phyloP scores from a whole-genome alignment of 2,888 invertebrate genomes.

The Chrysopilus asiliformis region DNA sequence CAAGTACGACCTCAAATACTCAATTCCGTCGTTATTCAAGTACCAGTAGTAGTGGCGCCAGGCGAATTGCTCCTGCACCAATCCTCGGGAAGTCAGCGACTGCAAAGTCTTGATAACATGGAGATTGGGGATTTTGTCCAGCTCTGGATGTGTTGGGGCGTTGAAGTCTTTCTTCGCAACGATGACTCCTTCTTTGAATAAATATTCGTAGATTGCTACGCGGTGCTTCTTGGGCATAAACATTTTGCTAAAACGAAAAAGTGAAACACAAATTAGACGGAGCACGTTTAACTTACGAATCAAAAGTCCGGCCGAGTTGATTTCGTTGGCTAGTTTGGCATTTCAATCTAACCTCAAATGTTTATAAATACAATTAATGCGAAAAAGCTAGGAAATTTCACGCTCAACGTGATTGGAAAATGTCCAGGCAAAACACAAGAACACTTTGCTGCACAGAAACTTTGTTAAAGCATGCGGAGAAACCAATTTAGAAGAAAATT shows the following conservation, averaged over 20 bases:
- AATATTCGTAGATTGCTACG: conserved; percentile 90
- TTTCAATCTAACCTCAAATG: too few species aligned
- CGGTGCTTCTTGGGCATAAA: conserved; percentile 99
- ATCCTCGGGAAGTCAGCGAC: conserved; percentile 90
- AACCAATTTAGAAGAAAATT: too few species aligned
- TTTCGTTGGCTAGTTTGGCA: too few species aligned
- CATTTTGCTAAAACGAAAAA: conserved; percentile 52
- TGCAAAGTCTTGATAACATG: conserved; percentile 98
- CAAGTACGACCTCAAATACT: conserved; percentile 86
- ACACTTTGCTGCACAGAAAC: too few species aligned
- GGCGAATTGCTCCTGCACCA: conserved; percentile 98
- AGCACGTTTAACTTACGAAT: too few species aligned
- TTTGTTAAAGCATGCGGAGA: too few species aligned
- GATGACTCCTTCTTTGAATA: conserved; percentile 98
- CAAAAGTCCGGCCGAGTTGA: too few species aligned
- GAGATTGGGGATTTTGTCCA: conserved; percentile 89
- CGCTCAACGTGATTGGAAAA: too few species aligned
- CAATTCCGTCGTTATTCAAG: conserved; percentile 96
- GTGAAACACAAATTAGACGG: too few species aligned
- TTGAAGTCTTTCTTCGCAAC: conserved; percentile 98
- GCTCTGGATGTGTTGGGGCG: conserved; percentile 93
- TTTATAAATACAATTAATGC: too few species aligned
- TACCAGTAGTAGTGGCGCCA: conserved; percentile 99
- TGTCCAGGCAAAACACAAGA: too few species aligned
- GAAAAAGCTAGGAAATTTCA: too few species aligned